Percentiles rank a stretch among this genome's conserved stretches.
Conservation (phyloP, 2,797 vertebrate genomes). For the Hypotaenidia okinawae region DNA sequence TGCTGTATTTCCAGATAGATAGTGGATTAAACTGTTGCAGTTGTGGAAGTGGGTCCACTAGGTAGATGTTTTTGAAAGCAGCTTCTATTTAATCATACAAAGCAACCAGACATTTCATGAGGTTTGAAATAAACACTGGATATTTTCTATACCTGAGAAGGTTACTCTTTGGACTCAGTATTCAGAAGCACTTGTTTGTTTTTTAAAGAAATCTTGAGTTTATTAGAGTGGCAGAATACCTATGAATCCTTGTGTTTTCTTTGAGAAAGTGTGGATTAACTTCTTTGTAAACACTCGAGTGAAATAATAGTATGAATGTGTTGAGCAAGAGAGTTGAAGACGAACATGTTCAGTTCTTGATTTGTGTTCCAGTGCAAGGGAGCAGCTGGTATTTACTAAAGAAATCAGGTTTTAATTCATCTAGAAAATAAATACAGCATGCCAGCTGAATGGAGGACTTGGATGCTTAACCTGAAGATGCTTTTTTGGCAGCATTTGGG, state of each 20-base stretch:
- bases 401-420: background rate
- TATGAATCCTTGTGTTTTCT: background rate
- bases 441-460: background rate
- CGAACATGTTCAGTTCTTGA: fast-evolving
- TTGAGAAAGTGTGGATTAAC: background rate
- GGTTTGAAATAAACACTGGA: background rate
- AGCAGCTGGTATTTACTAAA: background rate
- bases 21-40: background rate
- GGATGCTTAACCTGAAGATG: background rate
- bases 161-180: background rate
- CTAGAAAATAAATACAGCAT: background rate
- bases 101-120: background rate
- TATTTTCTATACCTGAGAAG: background rate
- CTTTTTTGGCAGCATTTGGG: background rate
- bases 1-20: background rate
- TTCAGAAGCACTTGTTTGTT: background rate
- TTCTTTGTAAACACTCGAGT: background rate
- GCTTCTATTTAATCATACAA: background rate
- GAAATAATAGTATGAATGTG: background rate
- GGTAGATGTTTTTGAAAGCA: background rate
- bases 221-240: background rate
- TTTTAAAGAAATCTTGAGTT: background rate
- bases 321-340: background rate
- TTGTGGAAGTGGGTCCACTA: background rate
- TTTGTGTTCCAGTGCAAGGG: background rate